Evolutionary conservation across 2,888 invertebrate genomes (phyloP).

Genomic region (Molanna angustata): DNA sequence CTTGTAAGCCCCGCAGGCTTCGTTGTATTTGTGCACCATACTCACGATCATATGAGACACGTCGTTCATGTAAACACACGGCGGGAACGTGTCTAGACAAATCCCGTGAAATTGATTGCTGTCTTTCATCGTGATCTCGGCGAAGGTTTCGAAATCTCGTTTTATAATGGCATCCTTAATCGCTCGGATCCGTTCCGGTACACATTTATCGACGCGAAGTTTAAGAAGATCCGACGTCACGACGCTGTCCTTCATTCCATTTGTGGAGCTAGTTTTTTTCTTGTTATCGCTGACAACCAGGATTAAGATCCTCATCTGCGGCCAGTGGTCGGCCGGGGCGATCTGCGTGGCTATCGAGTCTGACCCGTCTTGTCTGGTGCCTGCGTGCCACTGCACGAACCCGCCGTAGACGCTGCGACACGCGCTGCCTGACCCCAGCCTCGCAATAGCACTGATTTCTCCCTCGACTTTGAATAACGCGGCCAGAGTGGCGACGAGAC

Average conservation of each 20-base stretch:
- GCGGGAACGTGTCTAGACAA: slow-evolving; percentile 91
- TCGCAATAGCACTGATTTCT: slow-evolving; percentile 74
- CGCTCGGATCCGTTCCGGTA: slow-evolving; percentile 64
- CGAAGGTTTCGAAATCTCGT: slow-evolving; percentile 79
- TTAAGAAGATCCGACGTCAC: slow-evolving; percentile 80
- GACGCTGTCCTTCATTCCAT: slow-evolving; percentile 81
- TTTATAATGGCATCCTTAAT: slow-evolving; percentile 58
- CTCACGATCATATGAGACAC: slow-evolving; percentile 76
- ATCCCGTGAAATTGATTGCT: slow-evolving; percentile 97
- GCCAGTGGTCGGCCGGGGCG: slow-evolving; percentile 77
- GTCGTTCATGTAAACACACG: slow-evolving; percentile 90
- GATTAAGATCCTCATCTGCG: slow-evolving; percentile 83
- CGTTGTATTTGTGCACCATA: slow-evolving; percentile 82
- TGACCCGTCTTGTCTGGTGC: slow-evolving; percentile 59
- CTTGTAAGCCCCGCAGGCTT: slow-evolving; percentile 58
- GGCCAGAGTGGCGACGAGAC: slow-evolving; percentile 78
- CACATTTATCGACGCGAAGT: slow-evolving; percentile 67
- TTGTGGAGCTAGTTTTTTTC: slow-evolving; percentile 84
- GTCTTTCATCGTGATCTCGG: slow-evolving; percentile 94
- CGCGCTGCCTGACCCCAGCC: slow-evolving; percentile 92
- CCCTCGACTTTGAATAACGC: slow-evolving; percentile 70
- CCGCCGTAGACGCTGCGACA: slow-evolving; percentile 94
- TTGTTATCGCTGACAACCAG: slow-evolving; percentile 81
- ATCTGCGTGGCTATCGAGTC: slow-evolving; percentile 80
- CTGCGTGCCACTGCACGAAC: slow-evolving; percentile 90